These are phyloP conservation scores for Rhineura floridana DNA, from an alignment of 2,113 vertebrate species.

Conservation along the genomic window DNA sequence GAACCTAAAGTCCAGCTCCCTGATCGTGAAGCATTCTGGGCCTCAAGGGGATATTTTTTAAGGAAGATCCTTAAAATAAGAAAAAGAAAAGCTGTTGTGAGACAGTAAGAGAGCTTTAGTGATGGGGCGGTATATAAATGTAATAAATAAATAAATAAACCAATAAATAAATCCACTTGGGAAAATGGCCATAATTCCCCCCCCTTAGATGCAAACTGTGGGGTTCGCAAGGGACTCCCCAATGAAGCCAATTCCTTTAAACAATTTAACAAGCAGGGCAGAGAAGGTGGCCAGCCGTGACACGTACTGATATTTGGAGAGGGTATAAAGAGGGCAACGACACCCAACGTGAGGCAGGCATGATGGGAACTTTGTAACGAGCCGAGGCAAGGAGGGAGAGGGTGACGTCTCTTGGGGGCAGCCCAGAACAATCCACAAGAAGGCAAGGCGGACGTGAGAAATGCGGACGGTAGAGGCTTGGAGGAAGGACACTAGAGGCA, in stretches of 20 bases:
- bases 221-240: not conserved
- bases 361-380: constrained; percentile 13
- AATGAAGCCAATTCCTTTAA: constrained; percentile 23
- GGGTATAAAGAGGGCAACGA: not conserved
- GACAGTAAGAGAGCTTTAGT: too few relatives aligned
- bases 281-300: constrained; percentile 39
- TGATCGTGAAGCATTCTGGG: not conserved
- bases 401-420: constrained; percentile 48
- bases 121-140: too few relatives aligned
- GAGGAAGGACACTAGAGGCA: too few relatives aligned
- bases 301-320: constrained; percentile 17
- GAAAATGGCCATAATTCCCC: constrained; percentile 30
- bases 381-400: constrained; percentile 40
- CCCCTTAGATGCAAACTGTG: not conserved
- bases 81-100: constrained; percentile 15
- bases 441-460: not conserved
- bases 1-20: not conserved
- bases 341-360: constrained; percentile 34
- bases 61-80: constrained; percentile 40
- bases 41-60: not conserved
- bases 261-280: constrained; percentile 51
- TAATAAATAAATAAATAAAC: too few relatives aligned
- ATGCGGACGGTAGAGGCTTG: too few relatives aligned
- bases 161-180: not conserved
- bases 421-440: not conserved